Evolutionary conservation across 2,113 vertebrate species (phyloP).

Genomic region (Aldabrachelys gigantea): DNA sequence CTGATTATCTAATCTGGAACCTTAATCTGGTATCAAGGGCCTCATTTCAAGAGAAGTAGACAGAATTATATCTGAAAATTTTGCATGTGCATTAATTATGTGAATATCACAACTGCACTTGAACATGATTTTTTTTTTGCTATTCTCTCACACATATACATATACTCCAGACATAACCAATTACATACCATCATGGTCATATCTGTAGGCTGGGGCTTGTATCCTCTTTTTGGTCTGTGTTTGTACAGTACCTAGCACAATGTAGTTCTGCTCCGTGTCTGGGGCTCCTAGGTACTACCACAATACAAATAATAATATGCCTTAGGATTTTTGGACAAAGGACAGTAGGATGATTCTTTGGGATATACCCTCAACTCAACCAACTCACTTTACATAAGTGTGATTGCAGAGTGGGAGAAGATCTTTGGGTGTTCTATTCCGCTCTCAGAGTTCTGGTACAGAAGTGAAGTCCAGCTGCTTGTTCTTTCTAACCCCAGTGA

Average conservation of each 20-base stretch:
- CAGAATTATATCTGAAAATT: background rate
- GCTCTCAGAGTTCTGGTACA: background rate
- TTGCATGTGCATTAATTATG: background rate
- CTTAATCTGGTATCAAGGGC: background rate
- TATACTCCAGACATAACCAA: background rate
- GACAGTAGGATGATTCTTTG: background rate
- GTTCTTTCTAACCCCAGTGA: background rate
- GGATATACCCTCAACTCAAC: background rate
- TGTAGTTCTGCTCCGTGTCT: background rate
- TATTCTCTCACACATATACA: background rate
- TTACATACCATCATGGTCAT: background rate
- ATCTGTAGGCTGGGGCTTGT: background rate
- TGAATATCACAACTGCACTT: background rate
- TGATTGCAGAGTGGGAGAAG: background rate
- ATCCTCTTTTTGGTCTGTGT: background rate
- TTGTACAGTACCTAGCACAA: background rate
- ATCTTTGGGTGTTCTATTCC: background rate
- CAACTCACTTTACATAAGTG: background rate
- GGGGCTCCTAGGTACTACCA: background rate
- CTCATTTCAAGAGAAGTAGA: background rate
- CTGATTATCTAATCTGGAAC: background rate
- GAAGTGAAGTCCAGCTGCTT: conserved; percentile 27
- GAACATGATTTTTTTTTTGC: background rate
- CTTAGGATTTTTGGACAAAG: background rate
- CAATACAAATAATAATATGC: background rate